Evolutionary conservation across 2,797 vertebrate species (phyloP).

Genomic region (Amphiprion clarkii): DNA sequence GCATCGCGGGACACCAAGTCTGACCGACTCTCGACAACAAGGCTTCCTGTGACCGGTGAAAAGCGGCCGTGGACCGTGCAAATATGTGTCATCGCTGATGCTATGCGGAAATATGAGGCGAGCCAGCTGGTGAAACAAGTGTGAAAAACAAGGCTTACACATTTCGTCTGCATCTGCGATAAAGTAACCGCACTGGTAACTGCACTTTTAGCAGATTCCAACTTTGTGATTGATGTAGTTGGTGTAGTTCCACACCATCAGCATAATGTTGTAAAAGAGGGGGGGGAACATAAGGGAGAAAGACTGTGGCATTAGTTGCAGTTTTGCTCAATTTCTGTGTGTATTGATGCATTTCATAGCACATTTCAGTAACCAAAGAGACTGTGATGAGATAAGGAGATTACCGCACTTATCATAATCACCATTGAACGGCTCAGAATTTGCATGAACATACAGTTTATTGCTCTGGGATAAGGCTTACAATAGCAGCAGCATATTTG

Average conservation of each 20-base stretch:
- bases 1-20: constrained; percentile 88
- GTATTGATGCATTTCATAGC: constrained; percentile 85
- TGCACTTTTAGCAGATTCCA: constrained; percentile 78
- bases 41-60: constrained; percentile 85
- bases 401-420: constrained; percentile 89
- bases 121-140: constrained; percentile 70
- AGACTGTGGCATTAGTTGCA: constrained; percentile 75
- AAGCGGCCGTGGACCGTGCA: constrained; percentile 91
- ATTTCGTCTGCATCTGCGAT: constrained; percentile 68
- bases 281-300: constrained; percentile 63
- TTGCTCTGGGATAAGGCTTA: constrained; percentile 81
- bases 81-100: constrained; percentile 93
- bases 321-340: constrained; percentile 82
- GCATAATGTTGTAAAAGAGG: constrained; percentile 59
- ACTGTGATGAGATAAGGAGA: constrained; percentile 87
- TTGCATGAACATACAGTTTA: constrained; percentile 84
- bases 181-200: constrained; percentile 69
- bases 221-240: constrained; percentile 81
- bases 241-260: constrained; percentile 74
- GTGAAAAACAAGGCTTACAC: constrained; percentile 68
- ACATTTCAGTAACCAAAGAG: constrained; percentile 85
- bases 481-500: constrained; percentile 73
- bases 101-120: constrained; percentile 68
- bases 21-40: constrained; percentile 89
- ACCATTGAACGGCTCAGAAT: constrained; percentile 82